phyloP scores from a whole-genome alignment of 1,140 invertebrate species.

The Coboldia fuscipes region DNA sequence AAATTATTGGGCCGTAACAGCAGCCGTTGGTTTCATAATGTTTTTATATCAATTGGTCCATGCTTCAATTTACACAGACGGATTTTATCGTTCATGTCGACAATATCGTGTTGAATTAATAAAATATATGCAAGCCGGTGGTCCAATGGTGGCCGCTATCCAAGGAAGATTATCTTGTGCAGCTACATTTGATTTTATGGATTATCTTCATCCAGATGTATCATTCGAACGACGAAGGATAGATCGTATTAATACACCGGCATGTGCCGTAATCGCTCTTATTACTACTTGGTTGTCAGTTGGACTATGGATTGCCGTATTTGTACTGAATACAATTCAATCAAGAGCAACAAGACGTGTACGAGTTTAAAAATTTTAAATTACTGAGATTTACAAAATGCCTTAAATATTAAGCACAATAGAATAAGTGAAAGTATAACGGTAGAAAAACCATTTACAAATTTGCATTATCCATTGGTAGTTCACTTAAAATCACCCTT shows the following conservation, averaged over 20 bases:
- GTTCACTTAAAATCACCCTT: too few relatives aligned
- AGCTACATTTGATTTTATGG: constrained; percentile 49
- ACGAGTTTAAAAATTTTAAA: too few relatives aligned
- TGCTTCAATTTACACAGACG: constrained; percentile 36
- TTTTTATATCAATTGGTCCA: constrained; percentile 34
- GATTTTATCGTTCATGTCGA: constrained; percentile 40
- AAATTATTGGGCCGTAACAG: constrained; percentile 35
- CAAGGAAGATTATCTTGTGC: constrained; percentile 37
- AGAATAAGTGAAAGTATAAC: too few relatives aligned
- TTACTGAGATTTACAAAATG: too few relatives aligned
- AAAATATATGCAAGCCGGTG: constrained; percentile 28
- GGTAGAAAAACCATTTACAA: too few relatives aligned
- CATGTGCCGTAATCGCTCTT: constrained; percentile 33
- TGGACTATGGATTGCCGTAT: constrained; percentile 25
- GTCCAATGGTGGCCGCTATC: constrained; percentile 33
- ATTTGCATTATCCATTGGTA: too few relatives aligned
- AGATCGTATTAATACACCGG: constrained; percentile 35
- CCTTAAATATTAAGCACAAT: too few relatives aligned
- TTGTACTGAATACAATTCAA: constrained; percentile 27
- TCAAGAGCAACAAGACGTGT: constrained; percentile 19
- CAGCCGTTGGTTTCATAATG: constrained; percentile 29
- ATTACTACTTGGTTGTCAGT: constrained; percentile 33
- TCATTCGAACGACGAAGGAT: constrained; percentile 28
- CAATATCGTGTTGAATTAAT: constrained; percentile 36
- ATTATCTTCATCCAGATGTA: constrained; percentile 38